Conservation (phyloP, 2,888 invertebrate genomes). For the Leucophora obtusa region DNA sequence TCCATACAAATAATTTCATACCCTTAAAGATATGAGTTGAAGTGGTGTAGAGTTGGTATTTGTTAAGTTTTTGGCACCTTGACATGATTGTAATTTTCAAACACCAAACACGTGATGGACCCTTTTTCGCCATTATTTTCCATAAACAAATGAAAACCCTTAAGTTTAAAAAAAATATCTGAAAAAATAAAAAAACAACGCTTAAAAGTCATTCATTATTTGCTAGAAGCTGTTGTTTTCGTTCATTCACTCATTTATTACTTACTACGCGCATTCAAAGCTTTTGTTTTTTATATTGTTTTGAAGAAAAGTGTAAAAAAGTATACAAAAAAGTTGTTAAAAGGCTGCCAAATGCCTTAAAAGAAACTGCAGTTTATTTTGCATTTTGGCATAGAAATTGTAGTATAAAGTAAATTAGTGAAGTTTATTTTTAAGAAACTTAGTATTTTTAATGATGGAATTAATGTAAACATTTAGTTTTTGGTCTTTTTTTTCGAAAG, state of each 20-base stretch:
- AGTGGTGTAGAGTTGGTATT: conserved; percentile 42
- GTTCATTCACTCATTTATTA: conserved; percentile 18
- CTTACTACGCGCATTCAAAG: conserved; percentile 22
- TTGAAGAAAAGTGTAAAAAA: not conserved
- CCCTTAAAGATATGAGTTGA: conserved; percentile 35
- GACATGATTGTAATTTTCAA: conserved; percentile 63
- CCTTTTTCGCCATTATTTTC: conserved; percentile 11
- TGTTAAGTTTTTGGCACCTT: conserved; percentile 64
- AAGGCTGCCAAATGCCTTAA: conserved; percentile 55
- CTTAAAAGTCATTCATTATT: conserved; percentile 45
- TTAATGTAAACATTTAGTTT: conserved; percentile 42
- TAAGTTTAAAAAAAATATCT: conserved; percentile 39
- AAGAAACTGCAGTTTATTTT: conserved; percentile 46
- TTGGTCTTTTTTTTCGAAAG: conserved; percentile 10
- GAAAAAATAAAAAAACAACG: not conserved
- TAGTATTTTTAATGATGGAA: conserved; percentile 22
- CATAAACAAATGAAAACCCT: conserved; percentile 21
- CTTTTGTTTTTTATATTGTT: conserved; percentile 17
- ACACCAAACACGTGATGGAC: conserved; percentile 34
- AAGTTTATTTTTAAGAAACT: conserved; percentile 18
- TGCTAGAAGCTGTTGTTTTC: conserved; percentile 21
- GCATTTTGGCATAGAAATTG: conserved; percentile 51
- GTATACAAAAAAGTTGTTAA: conserved; percentile 30
- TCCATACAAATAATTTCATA: conserved; percentile 2
- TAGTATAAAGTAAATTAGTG: conserved; percentile 51